Percentiles rank a stretch among this genome's conserved stretches.
These are phyloP conservation scores for Terrapene triunguis DNA, from an alignment of 2,113 vertebrate species.

Conservation along the genomic window DNA sequence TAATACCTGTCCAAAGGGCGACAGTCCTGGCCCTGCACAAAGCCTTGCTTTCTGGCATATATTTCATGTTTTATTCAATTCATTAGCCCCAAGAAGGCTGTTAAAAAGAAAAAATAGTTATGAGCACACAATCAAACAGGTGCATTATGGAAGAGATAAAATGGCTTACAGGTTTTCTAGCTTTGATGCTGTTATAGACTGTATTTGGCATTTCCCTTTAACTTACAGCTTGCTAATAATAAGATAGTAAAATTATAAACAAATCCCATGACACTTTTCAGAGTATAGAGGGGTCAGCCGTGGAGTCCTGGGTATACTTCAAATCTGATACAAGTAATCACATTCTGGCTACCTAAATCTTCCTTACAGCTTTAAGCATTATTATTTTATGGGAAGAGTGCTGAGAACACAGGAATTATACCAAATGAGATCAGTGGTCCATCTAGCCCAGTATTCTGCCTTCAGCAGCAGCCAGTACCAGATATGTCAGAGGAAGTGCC, in stretches of 20 bases:
- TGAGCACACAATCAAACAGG: background rate
- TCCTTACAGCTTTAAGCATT: background rate
- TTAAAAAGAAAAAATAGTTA: background rate
- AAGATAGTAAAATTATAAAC: background rate
- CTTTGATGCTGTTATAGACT: background rate
- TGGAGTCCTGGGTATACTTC: background rate
- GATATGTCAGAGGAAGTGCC: background rate
- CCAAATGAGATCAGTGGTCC: background rate
- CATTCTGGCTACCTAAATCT: background rate
- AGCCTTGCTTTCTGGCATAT: background rate
- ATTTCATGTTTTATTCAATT: background rate
- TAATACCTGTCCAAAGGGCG: background rate
- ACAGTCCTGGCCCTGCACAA: background rate
- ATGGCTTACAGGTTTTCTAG: background rate
- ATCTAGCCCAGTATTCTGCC: background rate
- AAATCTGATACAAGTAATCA: background rate
- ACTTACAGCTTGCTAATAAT: background rate
- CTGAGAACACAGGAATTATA: background rate
- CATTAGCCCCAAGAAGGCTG: background rate
- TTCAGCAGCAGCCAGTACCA: background rate
- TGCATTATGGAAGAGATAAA: background rate
- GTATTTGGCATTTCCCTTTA: background rate
- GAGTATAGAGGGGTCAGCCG: background rate
- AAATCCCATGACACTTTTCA: constrained; percentile 5
- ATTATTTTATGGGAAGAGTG: background rate